Base-by-base conservation (phyloP, 2,113 vertebrate genomes). In the Noctilio leporinus region DNA sequence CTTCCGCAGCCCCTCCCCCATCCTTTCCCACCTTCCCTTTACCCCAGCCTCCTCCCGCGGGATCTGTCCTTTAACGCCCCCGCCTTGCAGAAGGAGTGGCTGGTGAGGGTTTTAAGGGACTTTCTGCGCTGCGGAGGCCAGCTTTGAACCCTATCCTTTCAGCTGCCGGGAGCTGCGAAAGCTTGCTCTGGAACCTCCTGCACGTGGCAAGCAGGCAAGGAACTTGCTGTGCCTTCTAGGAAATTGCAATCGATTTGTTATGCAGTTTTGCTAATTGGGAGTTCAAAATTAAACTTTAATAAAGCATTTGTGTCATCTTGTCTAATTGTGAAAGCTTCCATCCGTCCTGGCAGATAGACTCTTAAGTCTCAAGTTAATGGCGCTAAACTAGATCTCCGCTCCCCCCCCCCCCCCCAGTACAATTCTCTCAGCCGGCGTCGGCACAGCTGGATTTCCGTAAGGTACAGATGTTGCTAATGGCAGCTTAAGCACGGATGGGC, bases 401-500 rank as follows among this genome's bases (percentile, higher is more conserved):
- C n/a, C 28, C 35, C 93, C 62, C 53, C 53, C 53, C 53, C 53
- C 55, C 55, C 38, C 88, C 38, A 84, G 77, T 92, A 93, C 93
- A 85, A 93, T 96, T 93, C 92, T 57, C 80, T 86, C 97, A 91
- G 95, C 95, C 57, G 82, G 89, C 95, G 87, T 96, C 12, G 75
- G 96, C 98, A 81, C 98, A 98, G 98, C 98, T 98, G 98, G 98
- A 97, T 98, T 47, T 97, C 96, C 59, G 96, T 91, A 69, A 95
- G 91, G 95, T 98, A 96, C 98, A 98, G 98, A 98, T 98, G 98
- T 97, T 98, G 93, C 95, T 95, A 96, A 98, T 97, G 97, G 98
- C 97, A 97, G 97, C 92, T 97, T 97, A 96, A 98, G 98, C 98
- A 96, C 96, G 98, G 98, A 97, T 95, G 98, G 98, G 98, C 98